Base-by-base conservation (phyloP, 2,888 invertebrate genomes). In the Crematogaster levior region DNA sequence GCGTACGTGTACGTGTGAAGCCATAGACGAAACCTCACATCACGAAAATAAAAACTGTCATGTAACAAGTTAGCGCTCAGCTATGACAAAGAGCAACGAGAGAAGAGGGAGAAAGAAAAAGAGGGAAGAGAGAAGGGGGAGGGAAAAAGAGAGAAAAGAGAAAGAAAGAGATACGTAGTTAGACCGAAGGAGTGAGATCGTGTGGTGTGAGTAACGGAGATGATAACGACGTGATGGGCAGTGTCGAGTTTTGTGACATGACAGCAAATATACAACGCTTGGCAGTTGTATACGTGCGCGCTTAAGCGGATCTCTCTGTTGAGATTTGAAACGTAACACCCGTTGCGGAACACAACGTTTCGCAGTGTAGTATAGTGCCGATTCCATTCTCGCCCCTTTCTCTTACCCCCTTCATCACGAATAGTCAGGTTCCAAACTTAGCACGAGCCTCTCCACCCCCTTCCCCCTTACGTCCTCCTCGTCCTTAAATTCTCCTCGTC, bases 321-420 rank as follows among this genome's bases (percentile, higher is more conserved):
- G 88, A 91, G 91, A 92, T 92, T 92, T 91, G 91, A 91, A 91
- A 92, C 87, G 90, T 87, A 91, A 92, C 89, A 92, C 92, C 90
- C 89, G 86, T 89, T 89, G 84, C 84, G 34, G 81, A 81, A 73
- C 53, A 77, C 70, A 84, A 84, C 80, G 81, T 84, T 83, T 48
- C 83, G 66, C 58, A 82, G 72, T 66, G 81, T 79, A 83, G 34
- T 48, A 48, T 81, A 75, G 81, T 85, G 81, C 82, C 84, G 66
- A 83, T 80, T 77, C 79, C 34, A 77, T 70, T 34, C n/a, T 66
- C 73, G 53, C 40, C 65, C 79, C 84, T 53, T 40, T 56, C 58
- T 24, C 66, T 18, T n/a, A 15, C 60, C 63, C 61, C 27, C 58
- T 60, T n/a, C 63, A 53, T 53, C 60, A 83, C 21, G 51, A 34